Conservation (phyloP, 2,797 vertebrate species). For the Gymnoscopelus braueri region DNA sequence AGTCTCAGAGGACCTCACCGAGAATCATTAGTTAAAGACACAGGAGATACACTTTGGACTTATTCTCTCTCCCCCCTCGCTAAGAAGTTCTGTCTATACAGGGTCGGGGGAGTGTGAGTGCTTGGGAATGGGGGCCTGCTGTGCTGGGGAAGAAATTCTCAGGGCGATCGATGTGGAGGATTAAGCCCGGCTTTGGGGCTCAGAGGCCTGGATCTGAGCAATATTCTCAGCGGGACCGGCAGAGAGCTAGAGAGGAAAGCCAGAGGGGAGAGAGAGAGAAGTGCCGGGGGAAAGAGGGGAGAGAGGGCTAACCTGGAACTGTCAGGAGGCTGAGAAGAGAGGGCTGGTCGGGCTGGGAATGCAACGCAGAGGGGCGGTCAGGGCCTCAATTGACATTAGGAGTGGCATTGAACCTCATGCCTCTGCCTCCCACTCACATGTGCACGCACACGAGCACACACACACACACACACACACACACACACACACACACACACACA, state of each 20-base stretch:
- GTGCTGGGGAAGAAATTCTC: conserved; percentile 84
- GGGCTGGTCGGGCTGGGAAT: conserved; percentile 71
- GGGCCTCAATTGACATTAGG: conserved; percentile 68
- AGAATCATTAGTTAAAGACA: conserved; percentile 50
- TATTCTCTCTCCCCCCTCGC: conserved; percentile 24
- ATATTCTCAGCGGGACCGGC: conserved; percentile 79
- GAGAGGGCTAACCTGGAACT: conserved; percentile 84
- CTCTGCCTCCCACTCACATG: conserved; percentile 19
- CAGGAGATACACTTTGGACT: conserved; percentile 46
- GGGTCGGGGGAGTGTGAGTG: conserved; percentile 64
- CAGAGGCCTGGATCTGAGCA: conserved; percentile 84
- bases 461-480: conserved; percentile 30
- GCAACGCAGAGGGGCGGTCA: conserved; percentile 44
- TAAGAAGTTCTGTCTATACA: conserved; percentile 60
- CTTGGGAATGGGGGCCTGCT: conserved; percentile 69
- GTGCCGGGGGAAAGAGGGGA: conserved; percentile 11
- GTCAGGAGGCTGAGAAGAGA: conserved; percentile 77
- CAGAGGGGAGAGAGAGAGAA: conserved; percentile 64
- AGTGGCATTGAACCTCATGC: conserved; percentile 45
- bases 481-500: conserved; percentile 29
- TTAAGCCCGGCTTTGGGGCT: conserved; percentile 86
- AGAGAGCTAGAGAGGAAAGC: conserved; percentile 73
- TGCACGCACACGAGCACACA: conserved; percentile 58
- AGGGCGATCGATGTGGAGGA: conserved; percentile 85
- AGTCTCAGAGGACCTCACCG: conserved; percentile 33